A percentile compares a stretch with the other conserved stretches of the same genome.
Conservation (phyloP, 2,797 vertebrate species). For the Sebastolobus altivelis region DNA sequence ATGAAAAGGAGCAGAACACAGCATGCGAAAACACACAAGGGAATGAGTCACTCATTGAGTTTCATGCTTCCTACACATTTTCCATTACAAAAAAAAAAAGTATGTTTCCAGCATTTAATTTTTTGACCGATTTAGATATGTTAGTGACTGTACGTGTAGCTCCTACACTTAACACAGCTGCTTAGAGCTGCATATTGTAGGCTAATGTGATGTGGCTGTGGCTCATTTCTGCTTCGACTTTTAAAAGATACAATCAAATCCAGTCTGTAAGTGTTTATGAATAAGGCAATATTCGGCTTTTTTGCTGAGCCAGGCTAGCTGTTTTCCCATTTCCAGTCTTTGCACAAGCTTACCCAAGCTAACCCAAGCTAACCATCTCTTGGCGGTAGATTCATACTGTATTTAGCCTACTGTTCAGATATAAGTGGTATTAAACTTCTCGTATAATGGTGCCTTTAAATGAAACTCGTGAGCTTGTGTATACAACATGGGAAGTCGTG, state of each 20-base stretch:
- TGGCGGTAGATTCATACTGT: background rate
- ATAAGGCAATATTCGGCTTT: background rate
- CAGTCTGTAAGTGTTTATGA: background rate
- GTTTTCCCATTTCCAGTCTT: background rate
- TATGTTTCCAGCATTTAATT: constrained; percentile 8
- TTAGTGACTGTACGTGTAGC: background rate
- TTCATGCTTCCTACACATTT: constrained; percentile 64
- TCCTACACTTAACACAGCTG: background rate
- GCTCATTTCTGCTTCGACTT: background rate
- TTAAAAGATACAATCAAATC: background rate
- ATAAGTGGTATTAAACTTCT: background rate
- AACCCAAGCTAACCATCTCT: background rate
- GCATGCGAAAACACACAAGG: constrained; percentile 49
- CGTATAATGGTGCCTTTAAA: too few relatives aligned
- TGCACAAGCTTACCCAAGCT: background rate
- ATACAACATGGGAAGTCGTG: too few relatives aligned
- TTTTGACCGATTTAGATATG: constrained; percentile 8
- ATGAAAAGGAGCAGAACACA: constrained; percentile 50
- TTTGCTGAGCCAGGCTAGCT: background rate
- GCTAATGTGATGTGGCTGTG: background rate
- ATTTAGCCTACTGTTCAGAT: background rate
- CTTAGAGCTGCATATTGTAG: background rate
- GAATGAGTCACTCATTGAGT: constrained; percentile 60
- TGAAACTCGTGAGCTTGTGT: too few relatives aligned
- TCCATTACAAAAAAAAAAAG: constrained; percentile 6